Evolutionary conservation across 2,888 invertebrate genomes (phyloP).

Genomic region (Fragum whitleyi): DNA sequence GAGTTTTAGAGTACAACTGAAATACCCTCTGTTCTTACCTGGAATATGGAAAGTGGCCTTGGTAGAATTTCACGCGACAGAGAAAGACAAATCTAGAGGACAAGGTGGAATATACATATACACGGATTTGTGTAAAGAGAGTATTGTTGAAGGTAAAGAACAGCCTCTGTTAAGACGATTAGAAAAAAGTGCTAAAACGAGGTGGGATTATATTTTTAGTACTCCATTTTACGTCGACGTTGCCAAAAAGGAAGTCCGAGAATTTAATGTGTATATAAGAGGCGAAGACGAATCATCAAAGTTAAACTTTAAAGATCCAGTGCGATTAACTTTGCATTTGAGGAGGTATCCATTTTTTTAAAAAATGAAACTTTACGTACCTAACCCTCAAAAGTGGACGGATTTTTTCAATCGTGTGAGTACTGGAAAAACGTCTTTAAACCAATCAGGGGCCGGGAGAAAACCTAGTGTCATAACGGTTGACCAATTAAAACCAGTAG

Average conservation of each 20-base stretch:
- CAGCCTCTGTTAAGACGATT: conserved; percentile 24
- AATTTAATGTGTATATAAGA: conserved; percentile 56
- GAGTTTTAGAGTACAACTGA: conserved; percentile 29
- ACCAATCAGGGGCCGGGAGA: conserved; percentile 46
- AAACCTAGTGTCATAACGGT: conserved; percentile 32
- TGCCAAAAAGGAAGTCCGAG: conserved; percentile 13
- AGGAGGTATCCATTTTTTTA: conserved; percentile 17
- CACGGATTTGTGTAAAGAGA: conserved; percentile 22
- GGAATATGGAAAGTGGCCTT: conserved; percentile 38
- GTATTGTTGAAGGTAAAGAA: conserved; percentile 22
- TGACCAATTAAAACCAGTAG: conserved; percentile 19
- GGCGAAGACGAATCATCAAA: not conserved
- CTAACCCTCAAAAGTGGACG: conserved; percentile 58
- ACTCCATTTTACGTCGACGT: conserved; percentile 15
- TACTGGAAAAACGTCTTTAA: conserved; percentile 34
- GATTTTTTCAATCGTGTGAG: conserved; percentile 47
- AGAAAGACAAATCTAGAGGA: not conserved
- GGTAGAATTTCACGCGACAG: conserved; percentile 15
- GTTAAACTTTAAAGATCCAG: conserved; percentile 18
- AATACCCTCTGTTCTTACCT: conserved; percentile 15
- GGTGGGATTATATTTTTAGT: conserved; percentile 9
- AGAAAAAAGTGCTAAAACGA: conserved; percentile 21
- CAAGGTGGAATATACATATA: conserved; percentile 6
- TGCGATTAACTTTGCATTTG: conserved; percentile 52
- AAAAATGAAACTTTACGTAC: conserved; percentile 56